Conservation (phyloP, 2,888 invertebrate species). For the Blomia tropicalis region DNA sequence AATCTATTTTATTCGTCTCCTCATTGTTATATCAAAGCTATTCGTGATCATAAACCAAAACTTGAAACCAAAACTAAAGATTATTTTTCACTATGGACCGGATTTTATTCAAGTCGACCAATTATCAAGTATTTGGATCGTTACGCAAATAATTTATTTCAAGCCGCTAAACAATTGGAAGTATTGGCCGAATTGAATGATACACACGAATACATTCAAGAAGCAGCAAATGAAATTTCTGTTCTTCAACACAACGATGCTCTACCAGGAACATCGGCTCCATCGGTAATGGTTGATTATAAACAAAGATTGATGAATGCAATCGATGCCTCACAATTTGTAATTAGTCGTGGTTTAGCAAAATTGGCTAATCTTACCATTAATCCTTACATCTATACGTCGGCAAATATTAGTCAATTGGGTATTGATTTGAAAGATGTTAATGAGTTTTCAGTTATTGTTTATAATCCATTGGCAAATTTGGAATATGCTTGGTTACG, state of each 20-base stretch:
- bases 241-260: conserved; percentile 42
- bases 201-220: neutral
- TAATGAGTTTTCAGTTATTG: neutral
- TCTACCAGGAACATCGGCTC: conserved; percentile 34
- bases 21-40: conserved; percentile 43
- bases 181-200: neutral
- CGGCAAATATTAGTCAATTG: neutral
- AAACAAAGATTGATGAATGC: conserved; percentile 48
- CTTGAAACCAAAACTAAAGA: conserved; percentile 46
- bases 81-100: conserved; percentile 92
- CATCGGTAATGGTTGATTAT: conserved; percentile 63
- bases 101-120: conserved; percentile 55
- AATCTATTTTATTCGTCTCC: conserved; percentile 50
- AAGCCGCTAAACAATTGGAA: conserved; percentile 20
- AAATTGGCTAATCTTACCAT: neutral
- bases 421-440: neutral
- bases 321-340: conserved; percentile 39
- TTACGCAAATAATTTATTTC: conserved; percentile 35
- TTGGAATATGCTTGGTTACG: neutral
- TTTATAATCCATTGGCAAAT: neutral
- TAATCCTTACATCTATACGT: neutral
- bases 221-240: conserved; percentile 32
- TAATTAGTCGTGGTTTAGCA: neutral
- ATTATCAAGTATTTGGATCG: conserved; percentile 36
- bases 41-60: conserved; percentile 39